A percentile compares a stretch with the other conserved stretches of the same genome.
These are phyloP conservation scores for Acromyrmex echinatior DNA, from an alignment of 1,140 invertebrate species.

Conservation along the genomic window DNA sequence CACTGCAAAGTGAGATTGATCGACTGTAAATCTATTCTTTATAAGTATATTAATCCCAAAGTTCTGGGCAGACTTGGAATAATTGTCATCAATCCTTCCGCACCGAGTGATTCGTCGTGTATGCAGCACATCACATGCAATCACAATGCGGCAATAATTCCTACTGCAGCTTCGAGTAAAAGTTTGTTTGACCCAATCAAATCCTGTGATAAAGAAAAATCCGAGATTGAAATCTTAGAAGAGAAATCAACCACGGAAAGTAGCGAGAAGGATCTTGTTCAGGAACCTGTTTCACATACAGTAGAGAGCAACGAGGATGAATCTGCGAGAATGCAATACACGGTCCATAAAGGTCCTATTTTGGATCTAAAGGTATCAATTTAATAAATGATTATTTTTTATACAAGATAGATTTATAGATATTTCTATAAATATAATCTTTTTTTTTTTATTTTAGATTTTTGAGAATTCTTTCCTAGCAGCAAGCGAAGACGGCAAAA, in stretches of 20 bases:
- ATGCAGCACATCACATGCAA: neutral
- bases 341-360: slow-evolving; percentile 84
- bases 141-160: neutral
- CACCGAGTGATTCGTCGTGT: neutral
- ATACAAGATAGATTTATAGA: neutral
- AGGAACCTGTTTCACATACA: slow-evolving; percentile 12
- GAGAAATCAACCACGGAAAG: slow-evolving; percentile 45
- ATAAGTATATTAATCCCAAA: slow-evolving; percentile 67
- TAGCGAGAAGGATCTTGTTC: slow-evolving; percentile 13
- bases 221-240: slow-evolving; percentile 54
- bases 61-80: slow-evolving; percentile 74
- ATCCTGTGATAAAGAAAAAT: neutral
- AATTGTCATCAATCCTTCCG: slow-evolving; percentile 64
- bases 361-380: slow-evolving; percentile 85
- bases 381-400: neutral
- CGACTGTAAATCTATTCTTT: slow-evolving; percentile 79
- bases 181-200: neutral
- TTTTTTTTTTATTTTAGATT: slow-evolving; percentile 79
- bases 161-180: neutral
- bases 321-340: slow-evolving; percentile 76
- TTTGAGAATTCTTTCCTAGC: slow-evolving; percentile 85
- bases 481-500: slow-evolving; percentile 84
- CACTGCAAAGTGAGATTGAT: slow-evolving; percentile 79
- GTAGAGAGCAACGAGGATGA: slow-evolving; percentile 52
- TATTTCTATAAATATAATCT: neutral